These are phyloP conservation scores for Hypselothyrea guttata DNA, from an alignment of 2,888 invertebrate genomes.

Conservation along the genomic window DNA sequence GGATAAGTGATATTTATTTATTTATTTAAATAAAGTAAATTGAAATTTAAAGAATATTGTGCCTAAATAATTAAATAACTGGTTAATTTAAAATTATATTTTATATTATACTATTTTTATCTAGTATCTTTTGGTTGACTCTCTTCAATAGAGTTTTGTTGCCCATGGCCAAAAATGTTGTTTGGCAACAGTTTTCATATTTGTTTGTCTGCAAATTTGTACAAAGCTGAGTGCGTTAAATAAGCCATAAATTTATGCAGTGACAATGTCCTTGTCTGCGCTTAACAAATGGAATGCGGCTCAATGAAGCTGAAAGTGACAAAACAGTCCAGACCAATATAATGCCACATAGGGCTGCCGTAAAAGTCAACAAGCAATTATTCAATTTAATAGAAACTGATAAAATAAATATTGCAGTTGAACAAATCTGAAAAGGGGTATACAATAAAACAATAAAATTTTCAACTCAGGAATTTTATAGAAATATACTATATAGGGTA, in stretches of 20 bases:
- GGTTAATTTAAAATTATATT: no score
- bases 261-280: slow-evolving; percentile 28
- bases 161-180: slow-evolving; percentile 1
- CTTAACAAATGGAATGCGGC: slow-evolving; percentile 27
- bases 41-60: no score
- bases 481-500: no score
- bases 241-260: slow-evolving; percentile 38
- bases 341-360: slow-evolving; percentile 27
- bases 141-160: not conserved
- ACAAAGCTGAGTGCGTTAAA: slow-evolving; percentile 13
- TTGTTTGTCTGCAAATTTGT: slow-evolving; percentile 16
- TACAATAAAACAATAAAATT: no score
- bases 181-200: slow-evolving; percentile 24
- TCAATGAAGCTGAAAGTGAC: slow-evolving; percentile 40
- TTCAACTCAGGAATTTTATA: no score
- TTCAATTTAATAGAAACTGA: not conserved
- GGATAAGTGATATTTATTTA: no score
- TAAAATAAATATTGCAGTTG: not conserved
- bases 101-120: no score
- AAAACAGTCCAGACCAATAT: slow-evolving; percentile 23
- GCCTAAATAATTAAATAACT: no score
- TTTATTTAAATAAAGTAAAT: no score
- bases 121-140: not conserved
- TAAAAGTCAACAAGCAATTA: not conserved
- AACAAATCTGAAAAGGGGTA: no score